A percentile compares a stretch with the other conserved stretches of the same genome.
Conservation (phyloP, 2,113 vertebrate genomes). For the Ammodytes dubius region DNA sequence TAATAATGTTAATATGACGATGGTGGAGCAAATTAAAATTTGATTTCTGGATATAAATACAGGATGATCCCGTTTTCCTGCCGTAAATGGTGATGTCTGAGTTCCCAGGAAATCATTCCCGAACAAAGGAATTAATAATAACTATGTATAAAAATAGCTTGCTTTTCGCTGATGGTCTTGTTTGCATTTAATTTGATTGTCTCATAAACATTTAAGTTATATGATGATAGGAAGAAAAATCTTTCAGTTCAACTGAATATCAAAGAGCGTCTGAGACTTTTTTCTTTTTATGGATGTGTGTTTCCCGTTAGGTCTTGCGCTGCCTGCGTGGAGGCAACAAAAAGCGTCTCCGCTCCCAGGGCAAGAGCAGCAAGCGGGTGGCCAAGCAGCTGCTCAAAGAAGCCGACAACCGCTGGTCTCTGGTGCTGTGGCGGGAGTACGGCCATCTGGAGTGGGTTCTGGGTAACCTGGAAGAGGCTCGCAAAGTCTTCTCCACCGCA, state of each 20-base stretch:
- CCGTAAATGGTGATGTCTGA: too few relatives aligned
- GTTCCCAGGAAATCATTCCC: too few relatives aligned
- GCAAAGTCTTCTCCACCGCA: constrained; percentile 93
- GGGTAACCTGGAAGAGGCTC: constrained; percentile 90
- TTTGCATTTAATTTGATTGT: too few relatives aligned
- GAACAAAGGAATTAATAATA: too few relatives aligned
- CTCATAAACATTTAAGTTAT: background rate
- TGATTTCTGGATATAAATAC: too few relatives aligned
- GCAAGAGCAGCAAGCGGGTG: constrained; percentile 92
- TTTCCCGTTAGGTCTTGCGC: constrained; percentile 84
- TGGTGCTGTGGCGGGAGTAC: constrained; percentile 92
- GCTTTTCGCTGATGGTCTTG: too few relatives aligned
- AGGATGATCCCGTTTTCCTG: too few relatives aligned
- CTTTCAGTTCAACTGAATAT: background rate
- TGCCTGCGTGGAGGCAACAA: constrained; percentile 87
- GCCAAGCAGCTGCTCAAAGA: constrained; percentile 94
- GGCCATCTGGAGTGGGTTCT: constrained; percentile 96
- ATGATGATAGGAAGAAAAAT: background rate
- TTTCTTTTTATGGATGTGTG: constrained; percentile 14
- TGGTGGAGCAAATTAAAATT: too few relatives aligned
- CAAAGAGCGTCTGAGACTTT: background rate
- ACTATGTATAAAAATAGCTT: too few relatives aligned
- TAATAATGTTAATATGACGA: too few relatives aligned
- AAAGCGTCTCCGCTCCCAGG: constrained; percentile 90
- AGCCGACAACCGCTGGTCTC: constrained; percentile 88